Percentiles rank a stretch among this genome's conserved stretches.
These are phyloP conservation scores for Anniella stebbinsi DNA, from an alignment of 2,797 vertebrate species.

Conservation along the genomic window DNA sequence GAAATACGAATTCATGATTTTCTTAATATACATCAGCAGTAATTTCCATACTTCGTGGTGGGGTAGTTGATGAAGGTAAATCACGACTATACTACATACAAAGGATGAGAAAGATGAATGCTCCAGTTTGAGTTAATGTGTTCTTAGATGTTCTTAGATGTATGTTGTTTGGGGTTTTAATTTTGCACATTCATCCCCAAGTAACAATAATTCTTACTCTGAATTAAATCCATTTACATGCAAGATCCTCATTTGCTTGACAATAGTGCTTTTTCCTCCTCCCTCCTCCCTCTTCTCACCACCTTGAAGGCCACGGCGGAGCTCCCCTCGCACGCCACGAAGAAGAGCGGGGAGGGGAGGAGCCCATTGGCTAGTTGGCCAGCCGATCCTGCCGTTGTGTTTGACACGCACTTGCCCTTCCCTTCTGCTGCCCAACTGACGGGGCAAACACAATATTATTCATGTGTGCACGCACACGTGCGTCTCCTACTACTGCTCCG, in stretches of 20 bases:
- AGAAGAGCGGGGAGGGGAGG: not conserved
- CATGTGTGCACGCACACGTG: too few species aligned
- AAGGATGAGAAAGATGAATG: conserved; percentile 29
- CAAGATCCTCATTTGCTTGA: conserved; percentile 98
- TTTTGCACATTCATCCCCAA: conserved; percentile 23
- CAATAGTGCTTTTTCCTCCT: conserved; percentile 98
- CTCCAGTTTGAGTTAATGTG: conserved; percentile 8
- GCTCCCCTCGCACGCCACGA: not conserved
- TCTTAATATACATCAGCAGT: conserved; percentile 53
- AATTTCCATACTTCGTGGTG: conserved; percentile 46
- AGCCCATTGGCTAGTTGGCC: not conserved
- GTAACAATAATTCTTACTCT: conserved; percentile 85
- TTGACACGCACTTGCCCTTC: too few species aligned
- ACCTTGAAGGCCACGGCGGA: not conserved
- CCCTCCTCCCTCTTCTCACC: not conserved
- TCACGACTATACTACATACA: conserved; percentile 32
- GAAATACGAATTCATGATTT: conserved; percentile 53
- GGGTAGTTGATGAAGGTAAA: conserved; percentile 34
- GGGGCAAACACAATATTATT: too few species aligned
- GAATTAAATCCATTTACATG: conserved; percentile 97
- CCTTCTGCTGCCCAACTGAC: too few species aligned
- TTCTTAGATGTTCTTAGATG: conserved; percentile 42
- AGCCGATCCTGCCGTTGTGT: not conserved
- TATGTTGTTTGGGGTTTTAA: conserved; percentile 1
- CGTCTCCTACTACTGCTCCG: too few species aligned